Base-by-base conservation (phyloP, 1,140 invertebrate genomes). In the Gryon sp. region DNA sequence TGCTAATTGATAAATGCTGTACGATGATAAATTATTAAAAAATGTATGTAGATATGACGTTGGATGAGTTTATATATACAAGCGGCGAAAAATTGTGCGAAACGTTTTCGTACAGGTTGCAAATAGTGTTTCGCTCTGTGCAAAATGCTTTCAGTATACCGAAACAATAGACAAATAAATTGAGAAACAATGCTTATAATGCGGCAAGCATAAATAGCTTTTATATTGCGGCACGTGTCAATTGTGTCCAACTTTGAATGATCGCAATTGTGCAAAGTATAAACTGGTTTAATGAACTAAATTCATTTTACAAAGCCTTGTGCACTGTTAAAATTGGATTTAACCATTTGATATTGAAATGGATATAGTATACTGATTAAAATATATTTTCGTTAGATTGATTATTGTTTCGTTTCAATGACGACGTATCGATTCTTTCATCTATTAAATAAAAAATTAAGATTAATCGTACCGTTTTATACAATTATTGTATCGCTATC, bases 131-230 rank as follows among this genome's bases (percentile, higher is more conserved):
- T n/a, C n/a, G 26, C 28, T 12, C 41, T 1, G 24, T 5, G 15
- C 12, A 8, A 60, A 60, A 36, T 16, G 57, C 20, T 50, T 41
- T 50, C n/a, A 50, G 9, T 22, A 9, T 36, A 11, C 6, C 11
- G 9, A 34, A 68, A 68, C 63, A 68, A 59, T 68, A 52, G 26
- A 41, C 45, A 48, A 69, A 57, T 50, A 69, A 69, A 69, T 69
- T 69, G 52, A 50, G 53, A 50, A 69, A 69, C 65, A 69, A 69
- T 59, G 53, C 32, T 57, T 57, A 50, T 59, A 69, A 59, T 69
- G 41, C 28, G 65, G 1, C 34, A 7, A 12, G 30, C 65, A 69
- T 59, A 50, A 69, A 69, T 69, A 57, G 65, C 65, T 50, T 69
- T 69, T 50, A 57, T 69, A 50, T 59, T 41, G 28, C 43, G 18